These are phyloP conservation scores for Apomyelois bistriatella DNA, from an alignment of 2,888 invertebrate species.

Conservation along the genomic window DNA sequence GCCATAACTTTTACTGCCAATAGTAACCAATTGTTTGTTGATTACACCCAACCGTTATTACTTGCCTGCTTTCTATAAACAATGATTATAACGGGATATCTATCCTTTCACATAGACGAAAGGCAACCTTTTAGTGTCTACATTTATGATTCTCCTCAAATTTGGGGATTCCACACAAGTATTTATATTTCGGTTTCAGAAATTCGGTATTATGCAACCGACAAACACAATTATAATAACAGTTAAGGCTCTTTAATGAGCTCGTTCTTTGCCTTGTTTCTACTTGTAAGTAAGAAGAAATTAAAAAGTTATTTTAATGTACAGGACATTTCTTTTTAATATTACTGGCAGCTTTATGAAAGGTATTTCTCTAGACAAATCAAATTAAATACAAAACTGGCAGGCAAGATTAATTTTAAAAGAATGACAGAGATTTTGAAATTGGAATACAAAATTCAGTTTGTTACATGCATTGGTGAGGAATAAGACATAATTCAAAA, in stretches of 20 bases:
- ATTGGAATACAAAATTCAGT: background rate
- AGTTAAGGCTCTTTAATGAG: constrained; percentile 6
- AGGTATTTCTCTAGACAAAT: background rate
- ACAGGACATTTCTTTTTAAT: background rate
- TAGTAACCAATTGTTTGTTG: background rate
- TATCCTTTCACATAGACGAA: background rate
- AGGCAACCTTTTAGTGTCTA: background rate
- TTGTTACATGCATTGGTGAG: background rate
- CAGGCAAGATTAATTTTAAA: background rate
- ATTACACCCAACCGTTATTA: background rate
- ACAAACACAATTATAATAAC: constrained; percentile 18
- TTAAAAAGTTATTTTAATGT: constrained; percentile 3
- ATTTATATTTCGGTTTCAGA: background rate
- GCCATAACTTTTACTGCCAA: background rate
- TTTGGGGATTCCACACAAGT: background rate
- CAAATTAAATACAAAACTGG: background rate
- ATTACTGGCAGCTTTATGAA: background rate
- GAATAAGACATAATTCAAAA: background rate
- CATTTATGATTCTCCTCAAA: background rate
- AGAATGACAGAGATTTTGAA: background rate
- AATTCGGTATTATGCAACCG: constrained; percentile 2
- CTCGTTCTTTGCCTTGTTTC: background rate
- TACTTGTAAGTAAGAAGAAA: background rate
- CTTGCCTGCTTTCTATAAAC: constrained; percentile 1
- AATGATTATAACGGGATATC: background rate